These are phyloP conservation scores for Drosophila robusta DNA, from an alignment of 2,888 invertebrate species.

Conservation along the genomic window DNA sequence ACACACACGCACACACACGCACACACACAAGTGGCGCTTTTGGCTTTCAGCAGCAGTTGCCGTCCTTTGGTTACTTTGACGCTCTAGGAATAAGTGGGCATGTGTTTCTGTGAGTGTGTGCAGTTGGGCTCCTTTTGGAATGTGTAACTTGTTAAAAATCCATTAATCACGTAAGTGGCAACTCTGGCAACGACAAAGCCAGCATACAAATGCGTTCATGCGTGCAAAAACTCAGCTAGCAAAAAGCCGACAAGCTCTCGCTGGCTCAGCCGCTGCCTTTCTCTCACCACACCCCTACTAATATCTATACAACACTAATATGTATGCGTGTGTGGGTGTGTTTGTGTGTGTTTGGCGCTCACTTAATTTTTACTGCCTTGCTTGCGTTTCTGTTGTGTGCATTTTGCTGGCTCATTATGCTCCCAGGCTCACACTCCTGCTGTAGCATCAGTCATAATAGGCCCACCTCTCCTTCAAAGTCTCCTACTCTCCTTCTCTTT, in stretches of 20 bases:
- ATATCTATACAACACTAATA: constrained; percentile 36
- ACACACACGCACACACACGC: constrained; percentile 23
- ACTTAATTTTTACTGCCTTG: constrained; percentile 68
- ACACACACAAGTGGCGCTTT: constrained; percentile 44
- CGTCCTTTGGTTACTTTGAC: constrained; percentile 74
- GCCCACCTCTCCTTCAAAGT: neutral
- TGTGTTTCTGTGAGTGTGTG: constrained; percentile 30
- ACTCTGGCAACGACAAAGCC: constrained; percentile 76
- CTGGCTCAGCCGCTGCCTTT: constrained; percentile 1
- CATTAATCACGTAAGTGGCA: constrained; percentile 83
- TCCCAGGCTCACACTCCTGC: neutral
- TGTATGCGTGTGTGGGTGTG: constrained; percentile 35
- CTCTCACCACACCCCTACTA: constrained; percentile 4
- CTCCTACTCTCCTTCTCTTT: neutral
- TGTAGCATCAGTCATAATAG: constrained; percentile 19
- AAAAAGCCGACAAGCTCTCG: constrained; percentile 64
- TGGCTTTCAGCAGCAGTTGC: constrained; percentile 70
- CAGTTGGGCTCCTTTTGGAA: constrained; percentile 53
- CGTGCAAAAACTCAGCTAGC: constrained; percentile 68
- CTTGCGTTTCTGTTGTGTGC: constrained; percentile 66
- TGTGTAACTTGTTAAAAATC: constrained; percentile 82
- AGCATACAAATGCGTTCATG: constrained; percentile 82
- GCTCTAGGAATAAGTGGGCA: constrained; percentile 58
- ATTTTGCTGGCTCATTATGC: constrained; percentile 76
- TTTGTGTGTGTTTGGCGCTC: constrained; percentile 34